phyloP scores from a whole-genome alignment of 35 echinoderm and acorn worm genomes.

The Heliocidaris erythrogramma region DNA sequence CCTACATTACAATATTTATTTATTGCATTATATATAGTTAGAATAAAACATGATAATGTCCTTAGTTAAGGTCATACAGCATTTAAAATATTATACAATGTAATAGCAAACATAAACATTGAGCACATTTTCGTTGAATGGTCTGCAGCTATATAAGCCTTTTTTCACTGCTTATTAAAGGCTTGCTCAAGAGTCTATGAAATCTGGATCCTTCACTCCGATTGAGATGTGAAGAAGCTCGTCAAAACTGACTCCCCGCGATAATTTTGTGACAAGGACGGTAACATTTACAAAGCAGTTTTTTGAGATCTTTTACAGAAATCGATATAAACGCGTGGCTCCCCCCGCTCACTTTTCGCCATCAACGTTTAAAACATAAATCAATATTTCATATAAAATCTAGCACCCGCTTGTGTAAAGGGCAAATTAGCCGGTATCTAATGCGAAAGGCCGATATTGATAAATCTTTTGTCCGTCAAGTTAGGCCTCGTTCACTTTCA shows the following conservation, averaged over 20 bases:
- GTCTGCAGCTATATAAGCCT: neutral
- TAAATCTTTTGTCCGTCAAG: neutral
- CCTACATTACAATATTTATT: too few relatives aligned
- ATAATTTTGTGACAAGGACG: neutral
- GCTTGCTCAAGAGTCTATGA: neutral
- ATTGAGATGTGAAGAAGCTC: neutral
- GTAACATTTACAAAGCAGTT: neutral
- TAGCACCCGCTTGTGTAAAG: slow-evolving; percentile 1
- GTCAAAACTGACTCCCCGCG: neutral
- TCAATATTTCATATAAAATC: slow-evolving; percentile 19
- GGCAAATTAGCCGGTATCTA: neutral
- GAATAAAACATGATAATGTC: too few relatives aligned
- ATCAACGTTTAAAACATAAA: neutral
- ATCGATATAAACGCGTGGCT: slow-evolving; percentile 9
- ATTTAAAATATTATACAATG: too few relatives aligned
- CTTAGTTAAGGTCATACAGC: too few relatives aligned
- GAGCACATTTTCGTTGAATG: too few relatives aligned
- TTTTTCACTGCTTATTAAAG: neutral
- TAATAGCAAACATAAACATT: too few relatives aligned
- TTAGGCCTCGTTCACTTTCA: neutral
- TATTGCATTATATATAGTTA: too few relatives aligned
- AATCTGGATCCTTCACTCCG: neutral
- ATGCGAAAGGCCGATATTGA: slow-evolving; percentile 9
- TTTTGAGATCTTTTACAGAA: neutral
- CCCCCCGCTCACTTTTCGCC: neutral